Evolutionary conservation across 2,797 vertebrate genomes (phyloP).

Genomic region (Myripristis murdjan): DNA sequence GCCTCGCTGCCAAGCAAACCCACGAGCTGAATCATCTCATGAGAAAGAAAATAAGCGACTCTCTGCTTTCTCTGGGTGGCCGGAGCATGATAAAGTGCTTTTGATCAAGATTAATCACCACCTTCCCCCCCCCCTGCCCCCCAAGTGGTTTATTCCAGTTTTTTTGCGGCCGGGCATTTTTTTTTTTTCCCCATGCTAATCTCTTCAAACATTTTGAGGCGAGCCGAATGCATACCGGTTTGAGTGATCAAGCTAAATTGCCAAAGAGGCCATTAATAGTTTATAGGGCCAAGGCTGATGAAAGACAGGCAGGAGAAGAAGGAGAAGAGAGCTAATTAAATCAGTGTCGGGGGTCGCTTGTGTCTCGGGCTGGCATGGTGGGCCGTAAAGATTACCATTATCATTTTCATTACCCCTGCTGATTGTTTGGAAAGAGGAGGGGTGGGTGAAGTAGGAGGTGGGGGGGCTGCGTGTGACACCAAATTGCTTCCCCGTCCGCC

Average conservation of each 20-base stretch:
- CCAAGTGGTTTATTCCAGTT: conserved; percentile 51
- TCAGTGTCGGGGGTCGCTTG: conserved; percentile 75
- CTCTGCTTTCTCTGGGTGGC: conserved; percentile 24
- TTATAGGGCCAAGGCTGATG: conserved; percentile 75
- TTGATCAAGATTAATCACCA: conserved; percentile 64
- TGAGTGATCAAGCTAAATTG: conserved; percentile 80
- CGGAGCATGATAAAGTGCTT: conserved; percentile 57
- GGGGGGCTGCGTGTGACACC: conserved; percentile 38
- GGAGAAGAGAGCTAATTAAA: conserved; percentile 78
- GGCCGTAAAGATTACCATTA: conserved; percentile 84
- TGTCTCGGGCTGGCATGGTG: conserved; percentile 77
- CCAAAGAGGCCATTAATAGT: conserved; percentile 80
- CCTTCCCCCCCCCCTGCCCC: background rate
- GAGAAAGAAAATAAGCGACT: conserved; percentile 36
- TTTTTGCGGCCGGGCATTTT: conserved; percentile 50
- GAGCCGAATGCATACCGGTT: conserved; percentile 55
- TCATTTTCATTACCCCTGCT: conserved; percentile 80
- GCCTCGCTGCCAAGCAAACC: conserved; percentile 22
- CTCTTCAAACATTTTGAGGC: conserved; percentile 73
- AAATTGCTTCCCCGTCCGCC: conserved; percentile 61
- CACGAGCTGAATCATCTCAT: conserved; percentile 50
- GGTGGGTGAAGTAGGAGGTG: background rate
- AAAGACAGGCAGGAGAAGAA: conserved; percentile 72
- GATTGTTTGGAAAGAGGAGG: conserved; percentile 69
- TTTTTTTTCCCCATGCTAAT: conserved; percentile 64